Evolutionary conservation across 1,140 invertebrate species (phyloP), one percentile per base, ranked within the genome.

Genomic region (Drosophila pectinifera): DNA sequence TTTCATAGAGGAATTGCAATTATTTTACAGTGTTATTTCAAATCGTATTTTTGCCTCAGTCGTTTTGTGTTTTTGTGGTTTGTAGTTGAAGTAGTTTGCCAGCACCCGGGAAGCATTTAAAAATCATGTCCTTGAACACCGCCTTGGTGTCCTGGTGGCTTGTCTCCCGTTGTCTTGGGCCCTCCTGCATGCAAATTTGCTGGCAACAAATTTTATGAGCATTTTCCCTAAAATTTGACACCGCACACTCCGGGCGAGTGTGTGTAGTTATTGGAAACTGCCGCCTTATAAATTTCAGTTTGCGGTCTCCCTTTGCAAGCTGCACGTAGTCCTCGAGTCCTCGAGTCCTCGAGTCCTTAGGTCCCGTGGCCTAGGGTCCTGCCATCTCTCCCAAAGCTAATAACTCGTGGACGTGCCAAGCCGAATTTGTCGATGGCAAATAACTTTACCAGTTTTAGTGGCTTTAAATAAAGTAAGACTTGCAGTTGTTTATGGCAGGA

Each of bases 121-220:
- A 65, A 82, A 72, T 72, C 83, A 86, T 81, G 82, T 86, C 82
- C 82, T 86, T 86, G 82, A 84, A 79, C 68, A 82, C 56, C 45
- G 54, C 42, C 56, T 48, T 55, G 24, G 49, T 39, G 26, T 42
- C 34, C 26, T 56, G 36, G 51, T 14, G 39, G 45, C 18, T 54
- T 73, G 31, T 42, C 54, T 55, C n/a, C 28, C 34, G 39, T 48
- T 70, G 38, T 53, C 56, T 58, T 49, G 45, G 65, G 26, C 51
- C 48, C 48, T 49, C 39, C 72, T 62, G 56, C 74, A 86, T 86
- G 82, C 78, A 86, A 86, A 86, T 88, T 86, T 70, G 69, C 59
- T 86, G 74, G 73, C 78, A 72, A 72, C 78, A 78, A 86, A 88
- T 86, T 86, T 86, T 88, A 86, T 88, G 82, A 82, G 75, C 83